Evolutionary conservation across 2,888 invertebrate genomes (phyloP).

Genomic region (Campoletis raptor): DNA sequence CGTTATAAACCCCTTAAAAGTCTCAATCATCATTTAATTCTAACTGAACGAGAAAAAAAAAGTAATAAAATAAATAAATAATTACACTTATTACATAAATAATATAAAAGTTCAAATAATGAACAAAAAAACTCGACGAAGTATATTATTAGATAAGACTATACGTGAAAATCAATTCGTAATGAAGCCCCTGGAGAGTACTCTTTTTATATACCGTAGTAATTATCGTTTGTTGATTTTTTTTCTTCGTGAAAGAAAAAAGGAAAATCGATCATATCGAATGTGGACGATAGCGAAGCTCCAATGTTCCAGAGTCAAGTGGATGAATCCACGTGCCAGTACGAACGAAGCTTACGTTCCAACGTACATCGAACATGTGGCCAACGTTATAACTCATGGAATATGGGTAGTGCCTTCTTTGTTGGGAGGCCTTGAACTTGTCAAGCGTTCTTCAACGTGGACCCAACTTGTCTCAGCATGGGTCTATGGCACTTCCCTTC

Average conservation of each 20-base stretch:
- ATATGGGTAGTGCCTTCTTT: slow-evolving; percentile 95
- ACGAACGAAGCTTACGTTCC: slow-evolving; percentile 94
- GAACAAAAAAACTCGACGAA: not conserved
- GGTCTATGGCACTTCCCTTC: slow-evolving; percentile 94
- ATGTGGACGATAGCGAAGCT: slow-evolving; percentile 30
- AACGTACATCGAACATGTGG: slow-evolving; percentile 95
- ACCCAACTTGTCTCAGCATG: slow-evolving; percentile 93
- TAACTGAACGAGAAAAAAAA: not conserved
- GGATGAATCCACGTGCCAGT: slow-evolving; percentile 92
- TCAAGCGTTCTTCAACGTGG: slow-evolving; percentile 90
- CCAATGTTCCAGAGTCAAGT: slow-evolving; percentile 86
- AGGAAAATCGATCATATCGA: slow-evolving; percentile 35
- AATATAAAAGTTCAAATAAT: not conserved
- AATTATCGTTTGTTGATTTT: not conserved
- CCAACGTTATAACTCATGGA: slow-evolving; percentile 96
- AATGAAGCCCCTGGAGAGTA: not conserved
- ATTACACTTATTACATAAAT: not conserved
- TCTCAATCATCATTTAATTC: no score
- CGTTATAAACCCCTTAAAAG: not conserved
- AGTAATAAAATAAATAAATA: not conserved
- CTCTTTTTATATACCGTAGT: not conserved
- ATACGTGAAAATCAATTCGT: not conserved
- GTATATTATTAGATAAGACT: not conserved
- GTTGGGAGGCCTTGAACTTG: slow-evolving; percentile 91
- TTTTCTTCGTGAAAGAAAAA: slow-evolving; percentile 19